A percentile compares a stretch with the other conserved stretches of the same genome.
phyloP scores from a whole-genome alignment of 2,797 vertebrate genomes.

The Pseudochromis fuscus region DNA sequence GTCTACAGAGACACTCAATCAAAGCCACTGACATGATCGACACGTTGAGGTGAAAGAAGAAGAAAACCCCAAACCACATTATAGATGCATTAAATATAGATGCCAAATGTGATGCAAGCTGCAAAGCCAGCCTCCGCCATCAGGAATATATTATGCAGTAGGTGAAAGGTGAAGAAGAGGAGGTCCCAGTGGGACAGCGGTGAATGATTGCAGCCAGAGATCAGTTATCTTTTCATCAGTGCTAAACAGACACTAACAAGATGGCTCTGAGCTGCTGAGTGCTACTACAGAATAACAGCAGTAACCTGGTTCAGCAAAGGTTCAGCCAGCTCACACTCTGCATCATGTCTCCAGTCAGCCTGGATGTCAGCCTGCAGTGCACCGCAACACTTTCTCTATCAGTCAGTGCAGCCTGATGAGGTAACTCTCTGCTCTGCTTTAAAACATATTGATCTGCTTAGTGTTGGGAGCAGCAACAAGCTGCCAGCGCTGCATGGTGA shows the following conservation, averaged over 20 bases:
- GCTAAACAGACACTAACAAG: slow-evolving; percentile 51
- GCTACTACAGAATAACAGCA: slow-evolving; percentile 40
- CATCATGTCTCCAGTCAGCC: slow-evolving; percentile 47
- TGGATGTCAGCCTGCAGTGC: slow-evolving; percentile 39
- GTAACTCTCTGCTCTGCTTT: slow-evolving; percentile 14
- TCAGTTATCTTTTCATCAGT: slow-evolving; percentile 30
- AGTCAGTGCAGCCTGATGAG: slow-evolving; percentile 23
- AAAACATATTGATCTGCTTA: slow-evolving; percentile 34
- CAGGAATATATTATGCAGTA: slow-evolving; percentile 51
- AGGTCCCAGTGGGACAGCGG: slow-evolving; percentile 55
- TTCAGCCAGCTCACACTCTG: slow-evolving; percentile 38
- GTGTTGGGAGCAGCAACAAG: slow-evolving; percentile 27
- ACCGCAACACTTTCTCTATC: slow-evolving; percentile 27
- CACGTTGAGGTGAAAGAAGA: slow-evolving; percentile 9
- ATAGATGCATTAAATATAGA: slow-evolving; percentile 25
- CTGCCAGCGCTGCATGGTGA: neutral
- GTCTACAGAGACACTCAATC: slow-evolving; percentile 15
- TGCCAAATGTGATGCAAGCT: slow-evolving; percentile 11
- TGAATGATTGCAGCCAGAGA: slow-evolving; percentile 51
- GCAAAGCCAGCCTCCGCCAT: slow-evolving; percentile 35
- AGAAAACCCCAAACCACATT: slow-evolving; percentile 26
- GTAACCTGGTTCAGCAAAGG: slow-evolving; percentile 43
- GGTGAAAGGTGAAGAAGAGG: slow-evolving; percentile 71
- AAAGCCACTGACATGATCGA: slow-evolving; percentile 6
- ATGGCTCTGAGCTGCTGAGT: slow-evolving; percentile 29